These are phyloP conservation scores for Macrotis lagotis DNA, from an alignment of 2,113 vertebrate species.

Conservation along the genomic window DNA sequence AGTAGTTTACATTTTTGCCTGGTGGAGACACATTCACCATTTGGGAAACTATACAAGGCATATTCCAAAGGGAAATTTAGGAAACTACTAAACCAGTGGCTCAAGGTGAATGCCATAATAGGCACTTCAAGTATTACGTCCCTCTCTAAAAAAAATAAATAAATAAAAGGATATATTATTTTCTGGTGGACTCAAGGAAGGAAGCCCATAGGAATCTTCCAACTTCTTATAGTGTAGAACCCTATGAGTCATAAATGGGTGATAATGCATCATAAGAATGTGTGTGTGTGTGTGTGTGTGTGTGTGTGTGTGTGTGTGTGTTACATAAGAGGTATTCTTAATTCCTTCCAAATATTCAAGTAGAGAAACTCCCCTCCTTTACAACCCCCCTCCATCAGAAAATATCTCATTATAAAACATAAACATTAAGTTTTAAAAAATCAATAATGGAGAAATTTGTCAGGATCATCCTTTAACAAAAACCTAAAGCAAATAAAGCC, in stretches of 20 bases:
- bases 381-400: neutral
- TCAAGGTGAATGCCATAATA: neutral
- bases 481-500: neutral
- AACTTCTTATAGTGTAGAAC: neutral
- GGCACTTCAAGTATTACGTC: neutral
- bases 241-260: neutral
- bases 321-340: too few species aligned
- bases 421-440: neutral
- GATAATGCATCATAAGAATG: too few species aligned
- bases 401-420: neutral
- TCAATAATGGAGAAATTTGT: neutral
- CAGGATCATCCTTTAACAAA: neutral
- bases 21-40: neutral
- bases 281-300: too few species aligned
- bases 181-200: neutral
- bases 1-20: neutral
- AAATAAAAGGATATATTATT: neutral
- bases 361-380: neutral
- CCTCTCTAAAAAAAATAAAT: neutral
- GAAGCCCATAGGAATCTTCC: neutral
- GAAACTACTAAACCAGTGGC: neutral
- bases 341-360: neutral
- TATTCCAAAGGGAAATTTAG: neutral
- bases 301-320: too few species aligned
- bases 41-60: neutral